Base-by-base conservation (phyloP, 1,140 invertebrate species). In the Agrilus planipennis region DNA sequence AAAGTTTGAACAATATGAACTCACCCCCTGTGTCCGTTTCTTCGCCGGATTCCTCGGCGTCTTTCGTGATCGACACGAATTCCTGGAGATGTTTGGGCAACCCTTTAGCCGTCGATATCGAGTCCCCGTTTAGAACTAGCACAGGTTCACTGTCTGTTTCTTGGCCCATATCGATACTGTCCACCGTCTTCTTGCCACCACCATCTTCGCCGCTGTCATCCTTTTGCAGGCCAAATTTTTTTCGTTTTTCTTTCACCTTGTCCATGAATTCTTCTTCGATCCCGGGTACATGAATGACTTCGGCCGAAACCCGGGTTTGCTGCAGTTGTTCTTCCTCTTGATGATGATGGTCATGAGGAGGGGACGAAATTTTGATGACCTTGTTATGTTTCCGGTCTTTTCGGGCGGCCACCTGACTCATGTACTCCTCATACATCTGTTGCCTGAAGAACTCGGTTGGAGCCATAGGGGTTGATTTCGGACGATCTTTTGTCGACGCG, bases 401-500 rank as follows among this genome's bases (percentile, higher is more conserved):
- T n/a, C 82, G 69, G 60, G 84, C 80, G 1, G 77, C 70, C 35
- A 88, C 76, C 64, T 85, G 79, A 51, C 72, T 67, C 56, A 84
- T 73, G 60, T 85, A 89, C 60, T 89, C 85, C 43, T 81, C 71
- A 54, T 83, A 86, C 83, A 89, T 87, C 55, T 75, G 70, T 44
- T 79, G 73, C 6, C 81, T 70, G 53, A 85, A 75, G 23, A 72
- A 69, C 60, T 86, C 83, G 31, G 65, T 65, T 46, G 62, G 62
- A 44, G 65, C 63, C 38, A 66, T 46, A 48, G 60, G 54, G 34
- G 53, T 52, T 10, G 20, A 12, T 4, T 29, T 51, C 38, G 1
- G 56, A 52, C 40, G 55, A 53, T 31, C 49, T n/a, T 42, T 41
- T 18, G 10, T 34, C 34, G 31, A 28, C 3, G 34, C 40, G 28